Conservation (phyloP, 1,140 invertebrate genomes). For the Bombus vancouverensis region DNA sequence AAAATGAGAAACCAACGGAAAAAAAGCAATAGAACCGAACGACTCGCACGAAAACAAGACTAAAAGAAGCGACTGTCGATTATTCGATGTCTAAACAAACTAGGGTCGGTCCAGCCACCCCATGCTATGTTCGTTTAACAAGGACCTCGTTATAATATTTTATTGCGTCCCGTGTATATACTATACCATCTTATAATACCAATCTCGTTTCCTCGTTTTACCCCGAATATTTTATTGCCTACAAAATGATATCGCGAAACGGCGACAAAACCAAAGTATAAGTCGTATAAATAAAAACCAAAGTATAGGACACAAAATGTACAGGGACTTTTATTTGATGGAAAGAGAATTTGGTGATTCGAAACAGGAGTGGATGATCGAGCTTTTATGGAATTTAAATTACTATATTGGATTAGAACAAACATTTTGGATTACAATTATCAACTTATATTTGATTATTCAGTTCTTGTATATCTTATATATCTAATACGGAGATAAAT, state of each 20-base stretch:
- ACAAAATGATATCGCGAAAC: slow-evolving; percentile 4
- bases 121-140: slow-evolving; percentile 76
- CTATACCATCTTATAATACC: slow-evolving; percentile 17
- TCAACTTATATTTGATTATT: not conserved
- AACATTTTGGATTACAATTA: not conserved
- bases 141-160: slow-evolving; percentile 83
- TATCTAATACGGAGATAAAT: not conserved
- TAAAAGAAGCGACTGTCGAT: slow-evolving; percentile 76
- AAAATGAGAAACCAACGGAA: slow-evolving; percentile 42
- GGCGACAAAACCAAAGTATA: slow-evolving; percentile 8
- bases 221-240: not conserved
- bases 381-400: not conserved
- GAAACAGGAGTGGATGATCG: not conserved
- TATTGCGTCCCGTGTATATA: slow-evolving; percentile 65
- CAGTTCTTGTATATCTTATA: not conserved
- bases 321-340: not conserved
- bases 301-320: not conserved
- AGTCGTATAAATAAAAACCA: not conserved
- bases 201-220: slow-evolving; percentile 4
- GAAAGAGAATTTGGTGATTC: no score
- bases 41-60: slow-evolving; percentile 49
- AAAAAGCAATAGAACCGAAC: slow-evolving; percentile 27
- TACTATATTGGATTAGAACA: not conserved
- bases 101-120: slow-evolving; percentile 70
- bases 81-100: slow-evolving; percentile 83